A percentile compares a stretch with the other conserved stretches of the same genome.
Evolutionary conservation across 2,888 invertebrate species (phyloP).

Genomic region (Tillus elongatus): DNA sequence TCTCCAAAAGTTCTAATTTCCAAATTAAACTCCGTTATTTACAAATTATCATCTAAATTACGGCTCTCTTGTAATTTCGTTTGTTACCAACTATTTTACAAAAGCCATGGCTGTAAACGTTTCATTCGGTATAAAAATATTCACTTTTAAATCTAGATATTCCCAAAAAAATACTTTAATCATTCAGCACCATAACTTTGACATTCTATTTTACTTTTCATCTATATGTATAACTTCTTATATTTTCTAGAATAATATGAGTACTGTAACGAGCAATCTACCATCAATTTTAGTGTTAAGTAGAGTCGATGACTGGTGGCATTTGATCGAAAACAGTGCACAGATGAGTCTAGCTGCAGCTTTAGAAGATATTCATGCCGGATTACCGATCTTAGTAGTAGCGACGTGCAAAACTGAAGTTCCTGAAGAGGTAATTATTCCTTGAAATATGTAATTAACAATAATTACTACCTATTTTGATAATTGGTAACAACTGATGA

Average conservation of each 20-base stretch:
- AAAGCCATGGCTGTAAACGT: too few relatives aligned
- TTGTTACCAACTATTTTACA: too few relatives aligned
- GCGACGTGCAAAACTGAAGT: constrained; percentile 35
- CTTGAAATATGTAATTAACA: too few relatives aligned
- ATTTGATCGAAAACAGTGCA: constrained; percentile 31
- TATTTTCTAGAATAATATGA: not conserved
- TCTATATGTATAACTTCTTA: not conserved
- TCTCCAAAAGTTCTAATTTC: too few relatives aligned
- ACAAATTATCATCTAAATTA: too few relatives aligned
- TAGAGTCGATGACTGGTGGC: constrained; percentile 38
- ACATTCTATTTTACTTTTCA: too few relatives aligned
- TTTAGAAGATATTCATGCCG: constrained; percentile 36
- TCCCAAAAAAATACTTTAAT: too few relatives aligned
- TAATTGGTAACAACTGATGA: too few relatives aligned
- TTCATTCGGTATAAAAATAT: constrained; percentile 8
- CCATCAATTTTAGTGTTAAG: constrained; percentile 36
- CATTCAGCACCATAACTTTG: too few relatives aligned
- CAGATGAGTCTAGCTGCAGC: constrained; percentile 32
- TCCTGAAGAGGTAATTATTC: constrained; percentile 31
- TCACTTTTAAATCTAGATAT: constrained; percentile 4
- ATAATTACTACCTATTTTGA: constrained; percentile 6
- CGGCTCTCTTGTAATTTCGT: too few relatives aligned
- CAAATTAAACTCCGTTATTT: too few relatives aligned
- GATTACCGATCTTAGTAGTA: constrained; percentile 34
- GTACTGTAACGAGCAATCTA: constrained; percentile 19